Conservation (phyloP, 2,888 invertebrate genomes). For the Eudasyphora cyanicolor region DNA sequence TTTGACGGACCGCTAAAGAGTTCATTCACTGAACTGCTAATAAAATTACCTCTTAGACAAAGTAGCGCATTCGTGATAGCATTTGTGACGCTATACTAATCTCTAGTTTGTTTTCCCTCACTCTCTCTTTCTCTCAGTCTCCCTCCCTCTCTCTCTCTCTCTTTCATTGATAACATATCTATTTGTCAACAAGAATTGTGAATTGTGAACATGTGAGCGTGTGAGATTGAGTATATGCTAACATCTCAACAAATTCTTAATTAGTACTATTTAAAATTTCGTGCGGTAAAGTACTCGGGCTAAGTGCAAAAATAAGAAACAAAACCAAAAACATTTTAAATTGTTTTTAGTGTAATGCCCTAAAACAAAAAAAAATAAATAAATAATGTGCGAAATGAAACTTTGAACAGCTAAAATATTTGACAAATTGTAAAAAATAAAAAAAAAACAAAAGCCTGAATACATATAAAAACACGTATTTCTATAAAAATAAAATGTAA, state of each 20-base stretch:
- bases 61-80: no score
- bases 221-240: no score
- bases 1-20: no score
- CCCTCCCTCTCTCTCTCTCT: neutral
- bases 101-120: neutral
- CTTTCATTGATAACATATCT: neutral
- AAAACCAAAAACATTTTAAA: no score
- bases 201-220: neutral
- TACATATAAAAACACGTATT: no score
- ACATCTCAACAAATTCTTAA: neutral
- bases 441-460: neutral
- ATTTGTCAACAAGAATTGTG: neutral
- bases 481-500: neutral
- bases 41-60: no score
- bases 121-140: neutral
- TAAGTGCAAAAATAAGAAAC: neutral
- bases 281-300: neutral
- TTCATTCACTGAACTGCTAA: no score
- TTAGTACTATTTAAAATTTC: constrained; percentile 25
- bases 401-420: constrained; percentile 35
- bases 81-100: no score
- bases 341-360: no score
- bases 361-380: constrained; percentile 28
- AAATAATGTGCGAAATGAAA: constrained; percentile 42
- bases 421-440: constrained; percentile 14